Percentiles rank a stretch among this genome's conserved stretches.
Evolutionary conservation across 2,888 invertebrate species (phyloP).

Genomic region (Oligia fasciuncula): DNA sequence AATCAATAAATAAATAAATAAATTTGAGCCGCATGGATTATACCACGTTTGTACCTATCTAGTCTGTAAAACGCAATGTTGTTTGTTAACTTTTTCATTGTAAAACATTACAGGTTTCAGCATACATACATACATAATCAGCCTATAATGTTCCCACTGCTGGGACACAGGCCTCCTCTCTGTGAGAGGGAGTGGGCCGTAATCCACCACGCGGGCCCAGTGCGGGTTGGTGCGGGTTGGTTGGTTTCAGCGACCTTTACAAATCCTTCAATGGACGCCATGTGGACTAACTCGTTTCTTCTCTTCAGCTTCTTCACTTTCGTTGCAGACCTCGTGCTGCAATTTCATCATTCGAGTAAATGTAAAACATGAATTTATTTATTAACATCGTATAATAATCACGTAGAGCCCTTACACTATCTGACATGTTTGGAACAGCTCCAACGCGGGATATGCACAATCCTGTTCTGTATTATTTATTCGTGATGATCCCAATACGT

Average conservation of each 20-base stretch:
- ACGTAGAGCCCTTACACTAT: conserved; percentile 58
- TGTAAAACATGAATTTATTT: conserved; percentile 32
- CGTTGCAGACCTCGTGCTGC: not conserved
- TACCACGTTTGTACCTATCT: conserved; percentile 62
- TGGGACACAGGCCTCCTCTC: no score
- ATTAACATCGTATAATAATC: conserved; percentile 51
- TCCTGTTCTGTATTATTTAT: conserved; percentile 55
- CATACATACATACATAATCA: no score
- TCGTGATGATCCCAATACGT: conserved; percentile 47
- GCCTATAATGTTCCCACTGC: no score
- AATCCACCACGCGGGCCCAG: no score
- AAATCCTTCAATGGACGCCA: conserved; percentile 1
- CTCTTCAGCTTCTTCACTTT: not conserved
- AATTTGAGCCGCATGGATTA: conserved; percentile 68
- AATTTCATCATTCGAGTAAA: conserved; percentile 27
- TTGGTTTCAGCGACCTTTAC: not conserved
- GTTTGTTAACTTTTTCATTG: conserved; percentile 56
- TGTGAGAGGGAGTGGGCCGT: no score
- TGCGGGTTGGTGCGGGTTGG: no score
- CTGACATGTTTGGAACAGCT: conserved; percentile 60
- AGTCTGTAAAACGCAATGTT: conserved; percentile 65
- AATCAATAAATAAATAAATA: no score
- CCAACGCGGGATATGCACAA: conserved; percentile 55
- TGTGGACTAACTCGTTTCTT: not conserved
- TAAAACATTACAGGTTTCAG: not conserved